Base-by-base conservation (phyloP, 2,888 invertebrate species). In the Cyclophora punctaria region DNA sequence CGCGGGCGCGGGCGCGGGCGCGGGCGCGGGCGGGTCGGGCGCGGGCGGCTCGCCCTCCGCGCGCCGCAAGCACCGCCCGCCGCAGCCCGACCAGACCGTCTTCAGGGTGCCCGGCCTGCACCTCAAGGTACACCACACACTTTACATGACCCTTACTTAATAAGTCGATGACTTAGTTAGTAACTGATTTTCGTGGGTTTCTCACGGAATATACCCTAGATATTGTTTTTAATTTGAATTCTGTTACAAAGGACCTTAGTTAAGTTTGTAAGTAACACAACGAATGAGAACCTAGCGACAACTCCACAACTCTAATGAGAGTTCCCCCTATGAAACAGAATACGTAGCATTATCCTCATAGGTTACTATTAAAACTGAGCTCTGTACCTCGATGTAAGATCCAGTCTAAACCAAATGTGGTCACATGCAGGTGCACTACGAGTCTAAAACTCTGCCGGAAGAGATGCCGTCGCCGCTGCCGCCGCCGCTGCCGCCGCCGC, bases 21-120 rank as follows among this genome's bases (percentile, higher is more conserved):
- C 72, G 73, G 44, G 73, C 72, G 57, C 20, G 4, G 44, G 44
- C 5, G 44, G 66, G 72, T 48, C 68, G 75, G 60, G 74, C 59
- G 55, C 66, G 44, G 78, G 56, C 58, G 83, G 60, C 55, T 66
- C 64, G 34, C 73, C 66, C 48, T 66, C 78, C 66, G 55, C 74
- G 56, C 78, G 64, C 59, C 75, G 69, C 73, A 69, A 68, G 52
- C 58, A 82, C 0, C 79, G 75, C 57, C 90, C 57, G 82, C 92
- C 75, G 74, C 92, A 48, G 89, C 66, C 93, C 0, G 96, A 97
- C 80, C 88, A 95, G 55, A 97, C 97, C 3, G 94, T 96, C 55
- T 97, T 97, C 81, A 93, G 96, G 62, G 96, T 97, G 74, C 97
- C 97, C 2, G 97, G 97, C 0, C 88, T 98, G 62, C 96, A 97